Evolutionary conservation across 2,797 vertebrate genomes (phyloP).

Genomic region (Gallinago solitaria): DNA sequence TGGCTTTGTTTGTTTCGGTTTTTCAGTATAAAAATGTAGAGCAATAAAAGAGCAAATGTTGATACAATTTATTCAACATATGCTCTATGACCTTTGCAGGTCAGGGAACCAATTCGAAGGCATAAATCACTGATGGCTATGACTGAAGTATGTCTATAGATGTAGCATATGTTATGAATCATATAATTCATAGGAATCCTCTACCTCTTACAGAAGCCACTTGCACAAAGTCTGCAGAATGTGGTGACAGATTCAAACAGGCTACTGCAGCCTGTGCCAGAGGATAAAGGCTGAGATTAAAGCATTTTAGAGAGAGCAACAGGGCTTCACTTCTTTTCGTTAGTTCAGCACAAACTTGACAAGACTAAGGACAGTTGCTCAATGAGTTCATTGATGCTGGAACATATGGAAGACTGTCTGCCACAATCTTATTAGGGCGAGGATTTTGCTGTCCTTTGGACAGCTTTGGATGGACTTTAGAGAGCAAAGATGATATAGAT

Average conservation of each 20-base stretch:
- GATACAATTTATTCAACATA: not conserved
- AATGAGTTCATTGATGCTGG: conserved; percentile 22
- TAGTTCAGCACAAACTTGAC: not conserved
- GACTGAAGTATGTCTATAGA: not conserved
- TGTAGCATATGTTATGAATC: not conserved
- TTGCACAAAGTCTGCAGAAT: not conserved
- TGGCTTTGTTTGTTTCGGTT: not conserved
- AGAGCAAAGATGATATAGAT: conserved; percentile 60
- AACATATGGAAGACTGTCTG: conserved; percentile 49
- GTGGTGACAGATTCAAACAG: not conserved
- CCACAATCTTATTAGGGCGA: conserved; percentile 12
- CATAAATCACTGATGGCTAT: not conserved
- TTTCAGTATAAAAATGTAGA: not conserved
- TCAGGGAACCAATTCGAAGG: not conserved
- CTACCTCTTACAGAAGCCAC: not conserved
- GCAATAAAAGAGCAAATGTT: not conserved
- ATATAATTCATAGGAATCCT: not conserved
- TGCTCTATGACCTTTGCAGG: not conserved
- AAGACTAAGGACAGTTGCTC: conserved; percentile 5
- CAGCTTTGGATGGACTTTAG: conserved; percentile 44
- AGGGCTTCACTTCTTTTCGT: not conserved
- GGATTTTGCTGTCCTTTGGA: conserved; percentile 41
- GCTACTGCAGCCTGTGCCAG: not conserved
- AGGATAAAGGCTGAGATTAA: not conserved
- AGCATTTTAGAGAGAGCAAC: conserved; percentile 24